These are phyloP conservation scores for Athene noctua DNA, from an alignment of 2,113 vertebrate species.

Conservation along the genomic window DNA sequence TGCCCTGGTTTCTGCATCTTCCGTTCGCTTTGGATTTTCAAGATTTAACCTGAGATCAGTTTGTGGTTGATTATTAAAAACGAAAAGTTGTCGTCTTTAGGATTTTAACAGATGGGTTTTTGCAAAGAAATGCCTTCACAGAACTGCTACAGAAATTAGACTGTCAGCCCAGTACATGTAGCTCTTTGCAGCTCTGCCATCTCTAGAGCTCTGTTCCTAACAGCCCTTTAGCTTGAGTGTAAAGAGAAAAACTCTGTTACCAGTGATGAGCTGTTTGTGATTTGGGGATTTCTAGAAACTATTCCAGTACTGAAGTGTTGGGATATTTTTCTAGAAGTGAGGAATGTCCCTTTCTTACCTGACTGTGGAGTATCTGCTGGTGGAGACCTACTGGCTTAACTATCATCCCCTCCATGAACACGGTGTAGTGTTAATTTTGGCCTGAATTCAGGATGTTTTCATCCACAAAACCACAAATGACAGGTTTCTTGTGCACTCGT, in stretches of 20 bases:
- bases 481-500: fast-evolving
- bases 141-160: background rate
- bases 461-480: background rate
- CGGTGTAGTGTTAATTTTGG: fast-evolving
- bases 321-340: background rate
- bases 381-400: background rate
- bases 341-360: background rate
- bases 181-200: background rate
- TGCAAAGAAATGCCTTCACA: background rate
- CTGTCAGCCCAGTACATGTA: background rate
- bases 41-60: background rate
- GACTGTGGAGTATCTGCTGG: background rate
- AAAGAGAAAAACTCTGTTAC: background rate
- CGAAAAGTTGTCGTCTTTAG: background rate
- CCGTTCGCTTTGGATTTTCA: background rate
- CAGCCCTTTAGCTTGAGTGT: background rate
- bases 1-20: background rate
- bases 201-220: background rate
- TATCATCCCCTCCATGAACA: background rate
- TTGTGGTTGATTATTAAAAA: background rate
- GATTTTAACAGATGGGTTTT: background rate
- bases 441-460: background rate
- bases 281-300: background rate
- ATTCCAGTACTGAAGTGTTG: background rate
- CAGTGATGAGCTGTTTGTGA: background rate